Percentiles rank a stretch among this genome's conserved stretches.
Conservation (phyloP, 2,797 vertebrate genomes). For the Echeneis naucrates region DNA sequence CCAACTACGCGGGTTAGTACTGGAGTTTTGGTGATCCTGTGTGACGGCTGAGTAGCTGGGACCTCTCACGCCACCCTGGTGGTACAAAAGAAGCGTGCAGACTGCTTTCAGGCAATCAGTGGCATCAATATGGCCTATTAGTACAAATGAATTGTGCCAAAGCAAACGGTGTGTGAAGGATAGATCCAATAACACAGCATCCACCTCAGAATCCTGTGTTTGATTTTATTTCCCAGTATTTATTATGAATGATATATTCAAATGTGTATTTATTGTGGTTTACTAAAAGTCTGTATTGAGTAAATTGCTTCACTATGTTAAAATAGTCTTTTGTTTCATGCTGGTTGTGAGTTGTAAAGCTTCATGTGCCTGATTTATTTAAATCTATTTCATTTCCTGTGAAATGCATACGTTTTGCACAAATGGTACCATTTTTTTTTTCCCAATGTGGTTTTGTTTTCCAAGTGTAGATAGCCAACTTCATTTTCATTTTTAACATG, state of each 20-base stretch:
- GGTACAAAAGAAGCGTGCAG: constrained; percentile 46
- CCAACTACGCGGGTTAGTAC: constrained; percentile 20
- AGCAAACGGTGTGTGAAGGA: constrained; percentile 62
- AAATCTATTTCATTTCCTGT: constrained; percentile 72
- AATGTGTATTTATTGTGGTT: constrained; percentile 99
- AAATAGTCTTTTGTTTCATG: constrained; percentile 82
- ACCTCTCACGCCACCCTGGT: constrained; percentile 39
- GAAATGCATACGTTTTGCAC: constrained; percentile 83
- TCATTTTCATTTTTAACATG: constrained; percentile 75
- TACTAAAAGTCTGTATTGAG: constrained; percentile 90
- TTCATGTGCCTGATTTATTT: constrained; percentile 86
- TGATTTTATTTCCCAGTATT: constrained; percentile 90
- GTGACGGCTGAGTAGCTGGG: constrained; percentile 16
- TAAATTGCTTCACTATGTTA: constrained; percentile 91
- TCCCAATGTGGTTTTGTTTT: constrained; percentile 65
- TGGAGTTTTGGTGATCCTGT: constrained; percentile 19
- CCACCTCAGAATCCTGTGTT: constrained; percentile 85
- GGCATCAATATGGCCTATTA: constrained; percentile 50
- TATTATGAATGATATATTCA: constrained; percentile 95
- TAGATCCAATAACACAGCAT: constrained; percentile 62
- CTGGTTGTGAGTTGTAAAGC: constrained; percentile 92
- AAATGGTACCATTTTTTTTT: constrained; percentile 63
- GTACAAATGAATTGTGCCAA: constrained; percentile 73
- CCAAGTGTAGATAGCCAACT: constrained; percentile 66
- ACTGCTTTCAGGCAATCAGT: constrained; percentile 69